Base-by-base conservation (phyloP, 2,888 invertebrate genomes). In the Labia minor region DNA sequence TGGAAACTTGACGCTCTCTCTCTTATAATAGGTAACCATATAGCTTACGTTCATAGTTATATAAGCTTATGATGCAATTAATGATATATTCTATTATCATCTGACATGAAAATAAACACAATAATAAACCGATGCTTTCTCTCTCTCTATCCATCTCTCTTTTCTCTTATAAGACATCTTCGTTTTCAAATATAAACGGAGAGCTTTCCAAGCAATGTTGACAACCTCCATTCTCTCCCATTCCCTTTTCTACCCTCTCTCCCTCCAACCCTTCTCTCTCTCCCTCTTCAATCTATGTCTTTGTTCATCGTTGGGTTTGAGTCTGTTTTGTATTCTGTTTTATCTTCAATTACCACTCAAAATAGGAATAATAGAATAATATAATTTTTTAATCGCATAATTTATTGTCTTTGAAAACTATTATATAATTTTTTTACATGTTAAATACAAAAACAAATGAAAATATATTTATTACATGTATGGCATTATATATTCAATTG, bases 61-160 rank as follows among this genome's bases (percentile, higher is more conserved):
- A 49, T 49, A 49, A 49, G 49, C 49, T 49, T 49, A 49, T 49
- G 49, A 49, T 49, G 49, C 49, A 49, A 49, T 49, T 49, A 49
- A 49, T 49, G 49, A 49, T 49, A 49, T 49, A 49, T 49, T 8
- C 49, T 49, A 49, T 49, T 49, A 49, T 49, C n/a, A n/a, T n/a
- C 49, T 49, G 49, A 49, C 49, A 49, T 49, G 49, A 49, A 49
- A 49, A 49, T 14, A 49, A 49, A 49, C 49, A 49, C 49, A 49
- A 49, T 49, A 10, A 49, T 49, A 49, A 49, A 49, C 49, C 49
- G 49, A 49, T 8, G 49, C 49, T 11, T 33, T 11, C 11, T 6
- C 6, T 6, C 11, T 11, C 33, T 8, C 6, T 33, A 11, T 8
- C 6, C 6, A 33, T 8, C 49, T 3, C 49, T 49, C 49, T 14